Conservation (phyloP, 2,113 vertebrate genomes). For the Festucalex cinctus region DNA sequence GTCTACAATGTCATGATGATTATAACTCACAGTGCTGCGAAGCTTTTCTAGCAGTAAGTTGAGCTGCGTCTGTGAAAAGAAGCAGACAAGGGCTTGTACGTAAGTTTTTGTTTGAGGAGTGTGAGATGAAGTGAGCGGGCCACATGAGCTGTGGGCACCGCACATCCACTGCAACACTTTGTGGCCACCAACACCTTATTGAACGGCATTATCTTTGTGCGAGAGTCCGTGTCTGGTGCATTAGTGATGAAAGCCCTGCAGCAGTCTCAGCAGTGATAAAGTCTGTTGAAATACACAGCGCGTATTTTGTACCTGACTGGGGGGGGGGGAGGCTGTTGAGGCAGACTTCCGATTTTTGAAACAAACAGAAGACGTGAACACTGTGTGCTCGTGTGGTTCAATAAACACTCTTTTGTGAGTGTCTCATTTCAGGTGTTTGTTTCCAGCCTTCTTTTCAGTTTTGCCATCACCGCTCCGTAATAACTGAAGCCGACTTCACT, state of each 20-base stretch:
- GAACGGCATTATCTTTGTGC: conserved; percentile 7
- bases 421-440: conserved; percentile 12
- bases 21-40: conserved; percentile 89
- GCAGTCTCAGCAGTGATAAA: conserved; percentile 8
- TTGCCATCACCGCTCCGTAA: conserved; percentile 58
- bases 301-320: background rate
- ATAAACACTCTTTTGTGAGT: conserved; percentile 59
- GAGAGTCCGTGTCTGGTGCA: conserved; percentile 2
- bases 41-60: conserved; percentile 96
- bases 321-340: background rate
- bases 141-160: background rate
- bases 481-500: conserved; percentile 76
- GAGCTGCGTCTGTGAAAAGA: conserved; percentile 84
- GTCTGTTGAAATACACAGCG: conserved; percentile 9
- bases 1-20: background rate
- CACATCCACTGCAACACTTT: background rate
- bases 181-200: background rate
- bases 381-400: conserved; percentile 12
- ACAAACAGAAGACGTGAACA: conserved; percentile 8
- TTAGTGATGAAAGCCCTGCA: conserved; percentile 17
- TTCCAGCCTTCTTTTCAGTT: conserved; percentile 3
- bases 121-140: background rate
- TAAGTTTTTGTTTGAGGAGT: conserved; percentile 6
- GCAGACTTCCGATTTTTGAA: background rate
- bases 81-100: conserved; percentile 4